Evolutionary conservation across 2,797 vertebrate genomes (phyloP), one percentile per base, ranked within the genome.

Genomic region (Eupleurogrammus muticus): DNA sequence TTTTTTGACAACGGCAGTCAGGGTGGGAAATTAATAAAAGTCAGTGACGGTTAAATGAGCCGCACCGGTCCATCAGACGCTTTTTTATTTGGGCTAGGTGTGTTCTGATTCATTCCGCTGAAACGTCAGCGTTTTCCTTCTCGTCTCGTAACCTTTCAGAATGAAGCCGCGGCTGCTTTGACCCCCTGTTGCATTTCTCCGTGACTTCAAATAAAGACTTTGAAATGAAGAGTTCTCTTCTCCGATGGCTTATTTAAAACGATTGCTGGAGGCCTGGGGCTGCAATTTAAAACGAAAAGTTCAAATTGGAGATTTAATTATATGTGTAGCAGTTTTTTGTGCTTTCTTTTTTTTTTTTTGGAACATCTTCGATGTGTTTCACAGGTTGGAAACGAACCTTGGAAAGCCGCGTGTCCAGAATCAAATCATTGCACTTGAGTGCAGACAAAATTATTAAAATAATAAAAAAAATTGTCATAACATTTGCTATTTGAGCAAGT

Each of bases 1-100:
- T 38, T 65, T 34, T 44, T 59, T 69, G 55, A 80, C 77, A 60
- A 28, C 72, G 70, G 14, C 36, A 19, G 32, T 46, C 38, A 46
- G 50, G 12, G 12, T 44, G 63, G 50, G 46, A 58, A 58, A 75
- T 34, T 1, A 40, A 32, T 51, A 14, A 17, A 53, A 67, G 42
- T 48, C 54, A 23, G 16, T 10, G 53, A 24, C 36, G 14, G 59
- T 44, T 44, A 50, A 60, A 68, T 51, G n/a, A 49, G 42, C 51
- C 1, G 1, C 0, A 57, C 44, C 36, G 57, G 52, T 63, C 63
- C 16, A 3, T 55, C 40, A 23, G 46, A 66, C 55, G 19, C 50
- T 4, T 17, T n/a, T 46, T 64, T 55, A 35, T 35, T 68, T 23
- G 47, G 40, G 50, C 63, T 40, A 23, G 40, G 56, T 55, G 14